Conservation (phyloP, 2,888 invertebrate genomes). For the Eupithecia centaureata region DNA sequence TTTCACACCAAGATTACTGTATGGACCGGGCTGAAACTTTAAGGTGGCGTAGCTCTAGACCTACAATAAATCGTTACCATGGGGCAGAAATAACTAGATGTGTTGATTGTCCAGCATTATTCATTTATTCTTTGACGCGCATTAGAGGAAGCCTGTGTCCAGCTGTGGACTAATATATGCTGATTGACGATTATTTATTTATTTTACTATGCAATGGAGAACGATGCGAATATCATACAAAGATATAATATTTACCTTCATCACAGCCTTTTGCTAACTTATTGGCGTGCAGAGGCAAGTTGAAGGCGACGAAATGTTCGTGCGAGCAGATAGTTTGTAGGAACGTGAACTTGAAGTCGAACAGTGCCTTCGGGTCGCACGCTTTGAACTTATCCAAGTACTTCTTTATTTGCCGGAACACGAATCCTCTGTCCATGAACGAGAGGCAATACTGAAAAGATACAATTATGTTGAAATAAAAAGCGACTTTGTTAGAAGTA, state of each 20-base stretch:
- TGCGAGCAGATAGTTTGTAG: conserved; percentile 95
- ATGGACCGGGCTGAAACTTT: no score
- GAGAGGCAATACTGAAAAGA: conserved; percentile 90
- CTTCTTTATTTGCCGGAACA: conserved; percentile 93
- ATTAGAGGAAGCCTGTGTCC: no score
- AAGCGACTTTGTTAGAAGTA: no score
- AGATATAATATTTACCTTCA: conserved; percentile 58
- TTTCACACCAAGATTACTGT: no score
- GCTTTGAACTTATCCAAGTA: conserved; percentile 94
- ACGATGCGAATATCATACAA: not conserved
- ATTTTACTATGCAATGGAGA: not conserved
- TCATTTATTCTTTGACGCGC: no score
- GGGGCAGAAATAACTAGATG: no score
- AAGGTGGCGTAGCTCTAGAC: no score
- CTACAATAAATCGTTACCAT: no score
- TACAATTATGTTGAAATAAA: no score
- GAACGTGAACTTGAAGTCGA: conserved; percentile 96
- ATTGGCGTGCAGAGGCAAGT: conserved; percentile 91
- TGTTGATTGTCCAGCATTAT: no score
- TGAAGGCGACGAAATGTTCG: conserved; percentile 97
- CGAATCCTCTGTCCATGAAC: conserved; percentile 97
- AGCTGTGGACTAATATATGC: no score
- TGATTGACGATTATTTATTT: no score
- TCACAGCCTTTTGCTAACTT: conserved; percentile 68
- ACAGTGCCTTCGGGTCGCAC: conserved; percentile 91